Conservation (phyloP, 1,140 invertebrate genomes). For the Hydropsyche tenuis region DNA sequence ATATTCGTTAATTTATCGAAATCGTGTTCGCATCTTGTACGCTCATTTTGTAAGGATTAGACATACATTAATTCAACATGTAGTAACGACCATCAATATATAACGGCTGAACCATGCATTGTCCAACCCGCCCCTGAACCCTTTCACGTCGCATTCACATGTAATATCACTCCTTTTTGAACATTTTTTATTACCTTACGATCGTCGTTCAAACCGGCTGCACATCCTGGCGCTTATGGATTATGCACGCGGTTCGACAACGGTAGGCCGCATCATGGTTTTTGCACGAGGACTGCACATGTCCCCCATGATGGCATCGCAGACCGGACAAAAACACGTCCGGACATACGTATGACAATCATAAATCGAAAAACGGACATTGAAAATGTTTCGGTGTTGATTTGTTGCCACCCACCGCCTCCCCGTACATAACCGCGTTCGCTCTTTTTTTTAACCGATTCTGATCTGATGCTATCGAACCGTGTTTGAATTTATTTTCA, state of each 20-base stretch:
- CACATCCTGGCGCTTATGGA: constrained; percentile 33
- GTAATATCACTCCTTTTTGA: background rate
- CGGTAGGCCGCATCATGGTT: constrained; percentile 42
- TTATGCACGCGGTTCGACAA: constrained; percentile 39
- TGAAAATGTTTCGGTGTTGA: constrained; percentile 37
- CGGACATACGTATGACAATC: constrained; percentile 11
- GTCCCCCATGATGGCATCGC: background rate
- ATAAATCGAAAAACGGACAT: constrained; percentile 37
- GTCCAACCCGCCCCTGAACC: too few relatives aligned
- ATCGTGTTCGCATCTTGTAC: too few relatives aligned
- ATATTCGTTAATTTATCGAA: too few relatives aligned
- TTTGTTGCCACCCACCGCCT: constrained; percentile 24
- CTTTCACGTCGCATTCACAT: too few relatives aligned
- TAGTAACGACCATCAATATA: too few relatives aligned
- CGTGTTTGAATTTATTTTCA: constrained; percentile 49
- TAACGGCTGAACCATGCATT: too few relatives aligned
- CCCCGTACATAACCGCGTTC: background rate
- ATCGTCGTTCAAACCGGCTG: background rate
- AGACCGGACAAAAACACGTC: constrained; percentile 1
- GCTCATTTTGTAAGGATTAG: too few relatives aligned
- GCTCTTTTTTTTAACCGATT: background rate
- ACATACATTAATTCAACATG: too few relatives aligned
- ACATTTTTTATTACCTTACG: background rate
- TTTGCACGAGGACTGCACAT: constrained; percentile 24
- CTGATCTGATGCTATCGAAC: background rate